Base-by-base conservation (phyloP, 2,797 vertebrate species). In the Liasis olivaceus region DNA sequence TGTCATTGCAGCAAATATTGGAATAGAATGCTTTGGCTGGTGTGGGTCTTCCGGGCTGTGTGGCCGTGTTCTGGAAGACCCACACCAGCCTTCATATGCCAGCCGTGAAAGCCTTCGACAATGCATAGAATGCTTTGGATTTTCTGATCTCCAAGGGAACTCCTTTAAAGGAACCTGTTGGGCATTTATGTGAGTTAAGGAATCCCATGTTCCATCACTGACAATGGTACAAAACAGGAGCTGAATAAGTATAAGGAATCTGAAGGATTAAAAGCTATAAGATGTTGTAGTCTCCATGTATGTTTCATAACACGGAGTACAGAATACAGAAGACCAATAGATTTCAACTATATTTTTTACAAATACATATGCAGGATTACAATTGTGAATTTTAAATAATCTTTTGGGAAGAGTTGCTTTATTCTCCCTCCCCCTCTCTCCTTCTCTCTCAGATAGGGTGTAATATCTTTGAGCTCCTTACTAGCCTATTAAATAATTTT, bases 401-500 rank as follows among this genome's bases (percentile, higher is more conserved):
- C 59, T 47, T 31, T 54, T 0, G 58, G n/a, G 47, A 31, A 42
- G 1, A 24, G 2, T 28, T 81, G 28, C 59, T 88, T 69, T 36
- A n/a, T 42, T 84, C 14, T 28, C 56, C 59, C 24, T 4, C 31
- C 13, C 64, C 54, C 15, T 17, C 22, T 63, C 24, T 42, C 60
- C n/a, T n/a, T 56, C 28, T 9, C n/a, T 66, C 59, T 11, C n/a
- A 20, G 28, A 5, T 12, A 51, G 17, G 8, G 13, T 42, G 59
- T 77, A 51, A 85, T 66, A 93, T 64, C 85, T 84, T 84, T 72
- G 59, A 58, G 24, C 51, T 84, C 31, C 36, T 92, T 90, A n/a
- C 85, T 89, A 81, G 36, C 72, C 91, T 42, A 47, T 93, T 28
- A 85, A 92, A 90, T 72, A 0, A 54, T 89, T 92, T 93, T 85